phyloP scores from a whole-genome alignment of 2,888 invertebrate species.

The Escarpia spicata region DNA sequence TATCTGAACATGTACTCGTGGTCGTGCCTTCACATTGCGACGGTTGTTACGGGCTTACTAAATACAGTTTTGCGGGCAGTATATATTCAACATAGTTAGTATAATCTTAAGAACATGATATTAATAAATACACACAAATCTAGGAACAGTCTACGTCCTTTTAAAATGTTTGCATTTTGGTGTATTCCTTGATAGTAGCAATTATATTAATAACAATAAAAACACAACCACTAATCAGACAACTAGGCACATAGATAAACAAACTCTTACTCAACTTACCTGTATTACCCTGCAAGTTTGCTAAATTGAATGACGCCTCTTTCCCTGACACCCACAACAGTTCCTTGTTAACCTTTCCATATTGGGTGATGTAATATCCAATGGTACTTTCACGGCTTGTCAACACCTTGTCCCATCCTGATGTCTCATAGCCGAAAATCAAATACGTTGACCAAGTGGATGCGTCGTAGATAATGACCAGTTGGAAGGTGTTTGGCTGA shows the following conservation, averaged over 20 bases:
- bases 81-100: too few relatives aligned
- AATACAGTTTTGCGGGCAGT: too few relatives aligned
- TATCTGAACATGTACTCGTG: too few relatives aligned
- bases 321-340: not conserved
- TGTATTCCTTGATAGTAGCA: too few relatives aligned
- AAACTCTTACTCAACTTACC: not conserved
- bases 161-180: too few relatives aligned
- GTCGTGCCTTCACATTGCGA: too few relatives aligned
- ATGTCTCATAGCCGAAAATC: not conserved
- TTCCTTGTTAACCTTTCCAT: not conserved
- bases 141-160: too few relatives aligned
- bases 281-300: not conserved
- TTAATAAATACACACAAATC: too few relatives aligned
- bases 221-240: too few relatives aligned
- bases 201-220: too few relatives aligned
- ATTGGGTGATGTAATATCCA: not conserved
- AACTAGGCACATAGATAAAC: not conserved
- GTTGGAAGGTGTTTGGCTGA: not conserved
- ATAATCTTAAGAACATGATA: too few relatives aligned
- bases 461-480: not conserved
- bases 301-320: slow-evolving; percentile 11
- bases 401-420: not conserved
- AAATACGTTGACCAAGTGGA: not conserved
- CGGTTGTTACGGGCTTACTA: too few relatives aligned
- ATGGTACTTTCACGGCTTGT: not conserved